Evolutionary conservation across 2,888 invertebrate genomes (phyloP), one percentile per base, ranked within the genome.

Genomic region (Ferdinandea cuprea): DNA sequence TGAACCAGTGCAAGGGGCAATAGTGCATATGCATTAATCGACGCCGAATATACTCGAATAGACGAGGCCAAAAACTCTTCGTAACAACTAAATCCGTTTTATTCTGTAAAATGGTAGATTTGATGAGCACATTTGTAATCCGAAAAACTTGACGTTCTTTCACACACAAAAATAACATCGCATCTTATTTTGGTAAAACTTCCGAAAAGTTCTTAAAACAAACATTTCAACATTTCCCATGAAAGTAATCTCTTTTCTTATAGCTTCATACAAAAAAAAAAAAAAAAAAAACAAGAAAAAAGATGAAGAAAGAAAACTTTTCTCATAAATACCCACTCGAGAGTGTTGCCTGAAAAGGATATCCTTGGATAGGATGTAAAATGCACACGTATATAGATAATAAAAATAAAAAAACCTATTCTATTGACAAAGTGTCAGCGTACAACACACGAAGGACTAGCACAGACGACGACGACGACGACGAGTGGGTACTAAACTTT

Each of bases 381-480:
- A 42, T 42, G 11, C 15, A 30, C 30, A 9, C 2, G 8, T 15
- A 40, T 13, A 40, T 2, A 40, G 40, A 40, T 2, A 40, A 40
- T 58, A 15, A 25, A 40, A 7, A 59, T n/a, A 59, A 7, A 59
- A 59, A 42, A 59, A 66, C 28, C 32, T 13, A 32, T 66, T 66
- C 30, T 21, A 54, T 66, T 40, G 32, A 42, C 42, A 52, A 66
- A 52, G 40, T 66, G 52, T 54, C 66, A 69, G 30, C 46, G 58
- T 69, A 37, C 32, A 17, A 58, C 17, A 46, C 69, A 69, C 69
- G 69, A 69, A 46, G 46, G 56, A 37, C 35, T 17, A 46, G 35
- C 2, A 2, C 25, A 25, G 25, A 25, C 25, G 25, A 25, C n/a
- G n/a, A n/a, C n/a, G n/a, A n/a, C n/a, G n/a, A n/a, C n/a, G n/a